Evolutionary conservation across 2,888 invertebrate species (phyloP).

Genomic region (Chirona hameri): DNA sequence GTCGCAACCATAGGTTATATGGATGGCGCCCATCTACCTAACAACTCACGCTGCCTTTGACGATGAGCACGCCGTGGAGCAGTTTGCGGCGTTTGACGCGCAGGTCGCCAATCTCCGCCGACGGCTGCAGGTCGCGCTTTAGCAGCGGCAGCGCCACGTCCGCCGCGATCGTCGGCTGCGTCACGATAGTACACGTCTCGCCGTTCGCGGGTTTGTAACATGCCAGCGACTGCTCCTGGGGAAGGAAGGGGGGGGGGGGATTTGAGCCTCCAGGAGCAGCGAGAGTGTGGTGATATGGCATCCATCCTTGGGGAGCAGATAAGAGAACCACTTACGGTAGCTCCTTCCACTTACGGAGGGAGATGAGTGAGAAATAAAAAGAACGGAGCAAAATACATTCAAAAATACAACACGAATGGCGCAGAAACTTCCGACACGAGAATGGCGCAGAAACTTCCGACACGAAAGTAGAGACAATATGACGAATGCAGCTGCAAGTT

Average conservation of each 20-base stretch:
- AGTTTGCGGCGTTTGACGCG: slow-evolving; percentile 83
- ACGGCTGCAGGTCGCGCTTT: slow-evolving; percentile 52
- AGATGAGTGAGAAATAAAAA: no score
- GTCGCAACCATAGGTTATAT: no score
- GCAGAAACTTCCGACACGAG: no score
- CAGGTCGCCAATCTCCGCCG: slow-evolving; percentile 64
- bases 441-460: no score
- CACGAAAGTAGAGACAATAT: no score
- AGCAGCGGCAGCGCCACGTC: slow-evolving; percentile 79
- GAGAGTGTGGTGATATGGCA: not conserved
- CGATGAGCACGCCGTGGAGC: slow-evolving; percentile 83
- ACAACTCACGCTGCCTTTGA: slow-evolving; percentile 72
- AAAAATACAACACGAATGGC: no score
- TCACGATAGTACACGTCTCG: slow-evolving; percentile 85
- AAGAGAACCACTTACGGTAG: not conserved
- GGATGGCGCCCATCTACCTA: no score
- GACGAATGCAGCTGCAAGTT: no score
- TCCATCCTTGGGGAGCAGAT: not conserved
- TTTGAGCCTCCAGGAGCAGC: not conserved
- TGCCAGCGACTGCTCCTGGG: slow-evolving; percentile 77
- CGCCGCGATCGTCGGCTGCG: slow-evolving; percentile 81
- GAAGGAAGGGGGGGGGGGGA: not conserved
- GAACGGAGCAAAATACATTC: no score
- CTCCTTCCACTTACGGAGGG: no score
- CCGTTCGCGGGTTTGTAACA: slow-evolving; percentile 98